Conservation (phyloP, 2,113 vertebrate species). For the Girardinichthys multiradiatus region DNA sequence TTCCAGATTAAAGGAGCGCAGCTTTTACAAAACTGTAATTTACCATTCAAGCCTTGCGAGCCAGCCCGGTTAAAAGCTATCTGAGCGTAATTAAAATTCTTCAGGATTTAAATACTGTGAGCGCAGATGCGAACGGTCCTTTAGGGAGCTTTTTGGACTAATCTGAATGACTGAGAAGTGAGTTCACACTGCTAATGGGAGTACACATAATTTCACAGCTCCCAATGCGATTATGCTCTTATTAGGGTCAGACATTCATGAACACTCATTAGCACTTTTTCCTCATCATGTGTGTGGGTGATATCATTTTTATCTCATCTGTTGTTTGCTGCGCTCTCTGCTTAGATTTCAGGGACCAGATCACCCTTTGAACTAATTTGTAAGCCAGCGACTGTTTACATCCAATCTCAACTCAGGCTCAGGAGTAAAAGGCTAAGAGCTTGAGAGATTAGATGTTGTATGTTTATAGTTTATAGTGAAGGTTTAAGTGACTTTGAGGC, state of each 20-base stretch:
- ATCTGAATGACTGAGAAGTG: conserved; percentile 56
- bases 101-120: conserved; percentile 57
- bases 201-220: conserved; percentile 67
- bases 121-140: conserved; percentile 41
- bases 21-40: conserved; percentile 40
- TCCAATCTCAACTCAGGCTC: conserved; percentile 28
- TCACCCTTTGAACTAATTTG: conserved; percentile 44
- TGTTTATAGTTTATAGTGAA: conserved; percentile 10
- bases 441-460: conserved; percentile 21
- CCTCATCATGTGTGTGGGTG: conserved; percentile 40
- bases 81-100: conserved; percentile 68
- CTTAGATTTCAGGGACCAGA: conserved; percentile 49
- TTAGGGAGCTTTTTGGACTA: conserved; percentile 63
- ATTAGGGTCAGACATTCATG: conserved; percentile 73
- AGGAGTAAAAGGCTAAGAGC: conserved; percentile 24
- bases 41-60: conserved; percentile 50
- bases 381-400: conserved; percentile 22
- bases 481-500: conserved; percentile 19
- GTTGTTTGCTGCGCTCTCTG: conserved; percentile 19
- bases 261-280: conserved; percentile 58
- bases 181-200: conserved; percentile 55
- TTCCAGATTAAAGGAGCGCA: conserved; percentile 32
- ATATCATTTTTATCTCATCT: conserved; percentile 55
- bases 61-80: conserved; percentile 55
- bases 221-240: conserved; percentile 66